These are phyloP conservation scores for Rugalucina vietnamica DNA, from an alignment of 2,888 invertebrate species.

Conservation along the genomic window DNA sequence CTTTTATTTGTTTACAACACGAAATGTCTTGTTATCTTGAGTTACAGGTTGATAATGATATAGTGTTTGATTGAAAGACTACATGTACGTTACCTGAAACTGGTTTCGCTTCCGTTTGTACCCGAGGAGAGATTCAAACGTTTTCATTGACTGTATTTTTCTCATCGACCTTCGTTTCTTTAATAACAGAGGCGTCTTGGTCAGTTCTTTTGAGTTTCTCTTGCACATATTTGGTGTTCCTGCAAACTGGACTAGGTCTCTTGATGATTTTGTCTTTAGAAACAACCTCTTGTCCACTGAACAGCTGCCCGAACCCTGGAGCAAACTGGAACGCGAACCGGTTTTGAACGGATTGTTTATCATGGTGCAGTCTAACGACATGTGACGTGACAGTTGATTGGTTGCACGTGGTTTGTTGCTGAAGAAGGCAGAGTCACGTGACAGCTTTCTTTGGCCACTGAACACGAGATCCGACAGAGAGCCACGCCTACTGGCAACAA, in stretches of 20 bases:
- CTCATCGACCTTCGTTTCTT: constrained; percentile 36
- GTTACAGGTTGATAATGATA: too few relatives aligned
- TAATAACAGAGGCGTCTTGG: not conserved
- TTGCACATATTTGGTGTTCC: not conserved
- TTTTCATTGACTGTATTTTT: constrained; percentile 49
- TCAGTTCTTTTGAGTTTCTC: constrained; percentile 9
- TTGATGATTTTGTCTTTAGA: not conserved
- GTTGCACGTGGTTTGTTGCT: not conserved
- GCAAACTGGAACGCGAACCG: not conserved
- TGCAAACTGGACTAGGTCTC: not conserved
- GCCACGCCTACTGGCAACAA: constrained; percentile 49
- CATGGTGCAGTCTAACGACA: not conserved
- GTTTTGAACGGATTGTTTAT: not conserved
- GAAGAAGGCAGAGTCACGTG: constrained; percentile 37
- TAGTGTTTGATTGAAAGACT: too few relatives aligned
- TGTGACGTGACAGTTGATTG: not conserved
- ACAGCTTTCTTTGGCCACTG: constrained; percentile 39
- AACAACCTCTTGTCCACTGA: not conserved
- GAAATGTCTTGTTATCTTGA: too few relatives aligned
- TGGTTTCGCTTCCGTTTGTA: constrained; percentile 15
- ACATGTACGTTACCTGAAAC: constrained; percentile 39
- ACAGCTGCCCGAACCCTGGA: not conserved
- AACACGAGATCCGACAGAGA: constrained; percentile 59
- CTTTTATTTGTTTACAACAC: too few relatives aligned
- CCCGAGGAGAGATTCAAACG: constrained; percentile 43